Percentiles rank a stretch among this genome's conserved stretches.
Evolutionary conservation across 2,797 vertebrate species (phyloP).

Genomic region (Poecilia gillii): DNA sequence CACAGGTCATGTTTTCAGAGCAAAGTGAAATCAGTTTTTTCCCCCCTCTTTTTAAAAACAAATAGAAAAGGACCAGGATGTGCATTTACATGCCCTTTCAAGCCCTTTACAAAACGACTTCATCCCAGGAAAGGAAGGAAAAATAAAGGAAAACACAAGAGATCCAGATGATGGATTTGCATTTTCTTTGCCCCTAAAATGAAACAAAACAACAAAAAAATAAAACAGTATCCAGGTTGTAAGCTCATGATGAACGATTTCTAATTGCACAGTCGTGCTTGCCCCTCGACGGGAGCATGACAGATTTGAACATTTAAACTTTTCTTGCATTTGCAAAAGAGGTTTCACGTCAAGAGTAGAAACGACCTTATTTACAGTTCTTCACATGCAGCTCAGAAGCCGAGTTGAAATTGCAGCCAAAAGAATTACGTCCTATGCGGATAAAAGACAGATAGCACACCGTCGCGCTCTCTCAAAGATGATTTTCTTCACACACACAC

Average conservation of each 20-base stretch:
- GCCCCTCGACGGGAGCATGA: slow-evolving; percentile 62
- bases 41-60: slow-evolving; percentile 48
- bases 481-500: slow-evolving; percentile 29
- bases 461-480: slow-evolving; percentile 33
- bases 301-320: slow-evolving; percentile 60
- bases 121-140: slow-evolving; percentile 30
- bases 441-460: slow-evolving; percentile 67
- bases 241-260: slow-evolving; percentile 49
- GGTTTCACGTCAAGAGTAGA: slow-evolving; percentile 79
- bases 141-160: slow-evolving; percentile 9
- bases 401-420: slow-evolving; percentile 76
- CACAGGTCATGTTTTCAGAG: slow-evolving; percentile 65
- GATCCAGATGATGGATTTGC: slow-evolving; percentile 45
- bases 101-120: slow-evolving; percentile 67
- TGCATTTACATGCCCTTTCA: slow-evolving; percentile 65
- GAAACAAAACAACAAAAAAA: slow-evolving; percentile 24
- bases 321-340: slow-evolving; percentile 73
- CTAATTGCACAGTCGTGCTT: slow-evolving; percentile 68
- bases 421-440: slow-evolving; percentile 55
- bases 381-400: slow-evolving; percentile 84
- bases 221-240: slow-evolving; percentile 40
- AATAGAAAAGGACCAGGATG: slow-evolving; percentile 57
- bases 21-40: slow-evolving; percentile 57
- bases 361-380: slow-evolving; percentile 85
- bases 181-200: slow-evolving; percentile 49